These are phyloP conservation scores for Ditylenchus weischeri DNA, from an alignment of 2,888 invertebrate genomes.

Conservation along the genomic window DNA sequence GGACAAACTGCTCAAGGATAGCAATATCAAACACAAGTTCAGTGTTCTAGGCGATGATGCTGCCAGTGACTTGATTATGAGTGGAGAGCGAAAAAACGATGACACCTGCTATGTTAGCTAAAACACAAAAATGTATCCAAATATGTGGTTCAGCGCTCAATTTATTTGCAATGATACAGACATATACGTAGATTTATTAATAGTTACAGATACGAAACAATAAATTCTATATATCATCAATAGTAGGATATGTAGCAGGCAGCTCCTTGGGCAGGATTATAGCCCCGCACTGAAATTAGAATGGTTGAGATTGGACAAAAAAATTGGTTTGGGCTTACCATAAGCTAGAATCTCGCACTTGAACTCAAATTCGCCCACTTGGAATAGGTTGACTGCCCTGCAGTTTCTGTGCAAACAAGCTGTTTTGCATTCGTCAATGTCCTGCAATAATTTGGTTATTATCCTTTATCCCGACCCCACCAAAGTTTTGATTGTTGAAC, in stretches of 20 bases:
- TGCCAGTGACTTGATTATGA: constrained; percentile 13
- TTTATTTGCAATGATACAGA: neutral
- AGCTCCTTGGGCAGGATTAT: constrained; percentile 46
- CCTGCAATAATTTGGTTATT: no score
- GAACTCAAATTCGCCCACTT: constrained; percentile 50
- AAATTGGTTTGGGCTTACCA: neutral
- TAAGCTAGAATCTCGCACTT: constrained; percentile 45
- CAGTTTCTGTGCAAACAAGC: constrained; percentile 55
- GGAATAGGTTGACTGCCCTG: constrained; percentile 54
- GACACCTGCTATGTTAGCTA: constrained; percentile 10
- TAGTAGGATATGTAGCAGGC: constrained; percentile 49
- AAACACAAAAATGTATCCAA: neutral
- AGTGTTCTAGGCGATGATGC: constrained; percentile 15
- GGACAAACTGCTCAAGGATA: constrained; percentile 33
- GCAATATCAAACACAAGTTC: constrained; percentile 22
- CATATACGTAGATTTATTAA: neutral
- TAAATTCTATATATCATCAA: neutral
- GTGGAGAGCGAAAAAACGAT: constrained; percentile 4
- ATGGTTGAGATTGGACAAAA: neutral
- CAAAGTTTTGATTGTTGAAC: no score
- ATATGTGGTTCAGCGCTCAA: neutral
- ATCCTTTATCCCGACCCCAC: no score
- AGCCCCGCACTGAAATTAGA: constrained; percentile 32
- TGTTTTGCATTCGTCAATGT: constrained; percentile 57
- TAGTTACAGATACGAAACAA: neutral